Evolutionary conservation across 1,140 invertebrate species (phyloP).

Genomic region (Megalopta genalis): DNA sequence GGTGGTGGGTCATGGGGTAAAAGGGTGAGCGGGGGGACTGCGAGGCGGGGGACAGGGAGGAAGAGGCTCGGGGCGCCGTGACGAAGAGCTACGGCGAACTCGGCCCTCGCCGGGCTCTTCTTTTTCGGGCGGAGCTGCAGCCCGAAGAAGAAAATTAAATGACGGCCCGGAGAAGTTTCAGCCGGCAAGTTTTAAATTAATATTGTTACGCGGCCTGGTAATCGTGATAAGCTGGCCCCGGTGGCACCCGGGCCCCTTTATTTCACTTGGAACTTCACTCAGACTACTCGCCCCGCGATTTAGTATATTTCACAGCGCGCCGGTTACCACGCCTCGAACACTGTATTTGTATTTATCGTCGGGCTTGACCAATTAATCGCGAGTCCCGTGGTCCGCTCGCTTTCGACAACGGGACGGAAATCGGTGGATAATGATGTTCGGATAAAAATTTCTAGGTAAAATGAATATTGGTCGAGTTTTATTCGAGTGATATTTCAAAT

Average conservation of each 20-base stretch:
- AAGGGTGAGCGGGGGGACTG: too few relatives aligned
- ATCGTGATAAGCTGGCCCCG: conserved; percentile 57
- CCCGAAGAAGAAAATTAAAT: conserved; percentile 62
- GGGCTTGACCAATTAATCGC: too few relatives aligned
- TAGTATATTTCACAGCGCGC: conserved; percentile 11
- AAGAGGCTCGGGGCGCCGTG: conserved; percentile 16
- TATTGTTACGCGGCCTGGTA: conserved; percentile 58
- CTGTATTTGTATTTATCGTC: too few relatives aligned
- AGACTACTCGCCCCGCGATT: background rate
- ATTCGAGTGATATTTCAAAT: too few relatives aligned
- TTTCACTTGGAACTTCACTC: conserved; percentile 23
- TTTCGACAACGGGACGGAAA: too few relatives aligned
- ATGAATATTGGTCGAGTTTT: too few relatives aligned
- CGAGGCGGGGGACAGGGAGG: background rate
- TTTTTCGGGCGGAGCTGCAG: conserved; percentile 31
- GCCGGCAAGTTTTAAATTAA: conserved; percentile 61
- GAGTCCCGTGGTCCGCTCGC: too few relatives aligned
- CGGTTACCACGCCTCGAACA: background rate
- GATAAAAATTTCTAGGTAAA: too few relatives aligned
- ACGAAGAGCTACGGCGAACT: conserved; percentile 21
- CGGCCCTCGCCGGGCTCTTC: conserved; percentile 4
- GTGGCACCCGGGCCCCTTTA: conserved; percentile 10
- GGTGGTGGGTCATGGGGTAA: too few relatives aligned
- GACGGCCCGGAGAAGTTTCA: conserved; percentile 53
- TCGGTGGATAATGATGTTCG: too few relatives aligned